Evolutionary conservation across 2,113 vertebrate genomes (phyloP), one percentile per base, ranked within the genome.

Genomic region (Saccopteryx bilineata): DNA sequence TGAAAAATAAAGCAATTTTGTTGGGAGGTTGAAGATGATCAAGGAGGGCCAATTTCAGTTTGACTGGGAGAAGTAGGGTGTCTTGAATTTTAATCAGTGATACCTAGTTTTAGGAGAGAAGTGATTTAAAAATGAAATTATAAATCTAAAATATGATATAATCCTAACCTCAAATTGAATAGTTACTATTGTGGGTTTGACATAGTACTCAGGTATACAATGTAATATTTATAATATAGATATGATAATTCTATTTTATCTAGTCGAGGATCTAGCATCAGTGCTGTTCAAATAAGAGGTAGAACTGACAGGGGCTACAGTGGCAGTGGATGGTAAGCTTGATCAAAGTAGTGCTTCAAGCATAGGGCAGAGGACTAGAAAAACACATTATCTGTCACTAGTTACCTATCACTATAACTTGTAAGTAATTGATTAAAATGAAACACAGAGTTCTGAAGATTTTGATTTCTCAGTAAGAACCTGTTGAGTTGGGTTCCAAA

Each of bases 101-200:
- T 87, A 75, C 2, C 52, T 17, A 75, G 3, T 23, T 81, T n/a
- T 78, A n/a, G 26, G 24, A 68, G n/a, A 90, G 75, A 56, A 50
- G 5, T 83, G 9, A 23, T 58, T 75, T 95, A 21, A 46, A 89
- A 82, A 72, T 83, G 26, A 26, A 72, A 86, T 63, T 90, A 26
- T n/a, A 76, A 80, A 75, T 58, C 31, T 63, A 52, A 87, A 39
- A 10, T 76, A 26, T 46, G 26, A 69, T 84, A 26, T 1, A 46
- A 69, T 85, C 10, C 28, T 78, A n/a, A n/a, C 56, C 39, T 5
- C 17, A 60, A n/a, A 24, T 10, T 72, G 28, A 8, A 93, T 54
- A 85, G 33, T 24, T 87, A 24, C 31, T 12, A 52, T 26, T 68
- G 10, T 10, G 60, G 52, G 13, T 26, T 33, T 87, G 4, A 56